Percentiles rank a stretch among this genome's conserved stretches.
Conservation (phyloP, 2,888 invertebrate genomes). For the Chloroclystis v-ata region DNA sequence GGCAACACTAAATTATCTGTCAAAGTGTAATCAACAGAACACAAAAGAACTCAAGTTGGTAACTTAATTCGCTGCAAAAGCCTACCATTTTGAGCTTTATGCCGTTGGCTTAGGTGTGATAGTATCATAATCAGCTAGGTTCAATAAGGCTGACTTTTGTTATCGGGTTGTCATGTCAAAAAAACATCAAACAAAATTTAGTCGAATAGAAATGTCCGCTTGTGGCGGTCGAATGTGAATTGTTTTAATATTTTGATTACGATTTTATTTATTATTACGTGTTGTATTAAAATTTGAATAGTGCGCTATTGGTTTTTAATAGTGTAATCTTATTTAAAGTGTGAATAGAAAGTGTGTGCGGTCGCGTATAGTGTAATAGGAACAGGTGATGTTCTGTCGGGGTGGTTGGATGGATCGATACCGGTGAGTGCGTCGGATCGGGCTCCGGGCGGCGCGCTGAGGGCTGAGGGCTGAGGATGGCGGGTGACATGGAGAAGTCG, state of each 20-base stretch:
- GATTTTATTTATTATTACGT: slow-evolving; percentile 64
- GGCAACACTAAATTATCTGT: not conserved
- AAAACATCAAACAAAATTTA: slow-evolving; percentile 42
- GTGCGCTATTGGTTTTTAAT: slow-evolving; percentile 44
- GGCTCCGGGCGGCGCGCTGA: slow-evolving; percentile 25
- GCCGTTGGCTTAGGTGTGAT: not conserved
- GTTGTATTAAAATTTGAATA: slow-evolving; percentile 53
- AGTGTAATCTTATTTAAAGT: slow-evolving; percentile 28
- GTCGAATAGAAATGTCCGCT: slow-evolving; percentile 61
- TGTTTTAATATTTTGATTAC: slow-evolving; percentile 50
- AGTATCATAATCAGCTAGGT: too few relatives aligned
- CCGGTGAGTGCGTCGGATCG: slow-evolving; percentile 58
- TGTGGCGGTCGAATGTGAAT: slow-evolving; percentile 46
- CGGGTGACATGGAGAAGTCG: slow-evolving; percentile 66
- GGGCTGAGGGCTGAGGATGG: too few relatives aligned
- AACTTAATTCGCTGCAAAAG: not conserved
- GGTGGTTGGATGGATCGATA: slow-evolving; percentile 74
- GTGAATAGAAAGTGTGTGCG: slow-evolving; percentile 32
- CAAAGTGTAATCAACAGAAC: too few relatives aligned
- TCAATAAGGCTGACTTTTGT: not conserved
- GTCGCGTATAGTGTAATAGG: slow-evolving; percentile 35
- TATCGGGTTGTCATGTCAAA: slow-evolving; percentile 32
- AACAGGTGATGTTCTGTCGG: slow-evolving; percentile 67
- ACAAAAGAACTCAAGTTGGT: not conserved
- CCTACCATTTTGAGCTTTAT: not conserved